Base-by-base conservation (phyloP, 2,888 invertebrate genomes). In the Osedax frankpressi region DNA sequence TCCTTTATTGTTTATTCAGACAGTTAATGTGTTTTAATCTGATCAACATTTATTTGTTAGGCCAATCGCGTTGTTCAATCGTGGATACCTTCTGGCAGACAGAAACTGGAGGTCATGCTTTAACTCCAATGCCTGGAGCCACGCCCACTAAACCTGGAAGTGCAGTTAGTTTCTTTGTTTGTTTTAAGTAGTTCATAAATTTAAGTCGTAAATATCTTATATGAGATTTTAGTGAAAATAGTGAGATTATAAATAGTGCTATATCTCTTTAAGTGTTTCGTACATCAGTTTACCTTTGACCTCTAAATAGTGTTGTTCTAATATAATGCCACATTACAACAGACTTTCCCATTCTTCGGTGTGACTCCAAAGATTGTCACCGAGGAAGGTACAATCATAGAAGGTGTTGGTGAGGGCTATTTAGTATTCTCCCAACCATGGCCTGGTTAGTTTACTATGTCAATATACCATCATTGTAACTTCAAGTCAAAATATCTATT, bases 41-140 rank as follows among this genome's bases (percentile, higher is more conserved):
- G n/a, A n/a, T n/a, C n/a, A n/a, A n/a, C n/a, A n/a, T n/a, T n/a
- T n/a, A 81, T 73, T 83, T 86, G 25, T 79, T 85, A 0, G 84
- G 88, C 19, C 82, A 86, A 68, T 79, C 81, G 25, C 80, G 82
- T 6, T 87, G 87, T 85, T 92, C 95, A 73, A 91, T 99, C 81
- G 93, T 92, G 0, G 98, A 99, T 83, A 99, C 98, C 0, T 98
- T 94, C 86, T 98, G 97, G 97, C 98, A 98, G 86, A 98, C 98
- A 0, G 98, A 98, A 87, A 98, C 97, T 2, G 86, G 97, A 6
- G 97, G 97, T 0, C 96, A 97, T 86, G 92, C 96, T 26, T 88
- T 98, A 69, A 94, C 96, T 44, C 93, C 96, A 30, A 86, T 98
- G 71, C 97, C 98, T 0, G 96, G 95, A 26, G 93, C 93, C 26